phyloP scores from a whole-genome alignment of 1,140 invertebrate species.

The Drosophila trapezifrons region DNA sequence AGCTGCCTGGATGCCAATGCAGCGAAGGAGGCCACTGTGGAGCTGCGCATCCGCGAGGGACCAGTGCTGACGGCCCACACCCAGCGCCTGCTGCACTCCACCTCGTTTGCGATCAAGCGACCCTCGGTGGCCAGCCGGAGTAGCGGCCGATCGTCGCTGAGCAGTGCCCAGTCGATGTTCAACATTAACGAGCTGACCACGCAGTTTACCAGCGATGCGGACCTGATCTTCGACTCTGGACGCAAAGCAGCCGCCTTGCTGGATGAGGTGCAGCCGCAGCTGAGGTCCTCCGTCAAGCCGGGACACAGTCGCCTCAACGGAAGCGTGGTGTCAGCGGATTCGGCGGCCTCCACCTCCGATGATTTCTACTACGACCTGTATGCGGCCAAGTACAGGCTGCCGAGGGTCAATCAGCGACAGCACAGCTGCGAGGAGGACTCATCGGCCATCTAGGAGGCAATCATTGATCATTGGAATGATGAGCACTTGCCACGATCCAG shows the following conservation, averaged over 20 bases:
- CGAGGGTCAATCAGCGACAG: constrained; percentile 59
- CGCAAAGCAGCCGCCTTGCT: constrained; percentile 70
- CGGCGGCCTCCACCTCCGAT: constrained; percentile 39
- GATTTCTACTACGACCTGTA: constrained; percentile 72
- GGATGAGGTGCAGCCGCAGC: constrained; percentile 70
- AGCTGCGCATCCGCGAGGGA: constrained; percentile 66
- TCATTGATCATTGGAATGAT: constrained; percentile 14
- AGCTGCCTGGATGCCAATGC: constrained; percentile 33
- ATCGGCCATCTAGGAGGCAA: constrained; percentile 36
- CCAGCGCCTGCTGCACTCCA: constrained; percentile 71
- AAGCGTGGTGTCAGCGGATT: constrained; percentile 33
- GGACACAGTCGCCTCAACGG: constrained; percentile 43
- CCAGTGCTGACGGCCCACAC: constrained; percentile 60
- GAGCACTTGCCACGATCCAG: constrained; percentile 28
- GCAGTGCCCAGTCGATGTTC: constrained; percentile 74
- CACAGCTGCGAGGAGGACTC: constrained; percentile 65
- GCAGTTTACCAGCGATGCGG: constrained; percentile 62
- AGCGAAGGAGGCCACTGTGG: constrained; percentile 29
- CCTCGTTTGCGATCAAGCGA: constrained; percentile 80
- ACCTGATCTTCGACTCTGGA: constrained; percentile 66
- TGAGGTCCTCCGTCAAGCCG: constrained; percentile 65
- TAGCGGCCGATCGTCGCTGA: constrained; percentile 70
- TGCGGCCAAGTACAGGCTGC: constrained; percentile 63
- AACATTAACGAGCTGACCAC: constrained; percentile 74
- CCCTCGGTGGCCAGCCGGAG: constrained; percentile 71